Base-by-base conservation (phyloP, 2,888 invertebrate species). In the Eulithis prunata region DNA sequence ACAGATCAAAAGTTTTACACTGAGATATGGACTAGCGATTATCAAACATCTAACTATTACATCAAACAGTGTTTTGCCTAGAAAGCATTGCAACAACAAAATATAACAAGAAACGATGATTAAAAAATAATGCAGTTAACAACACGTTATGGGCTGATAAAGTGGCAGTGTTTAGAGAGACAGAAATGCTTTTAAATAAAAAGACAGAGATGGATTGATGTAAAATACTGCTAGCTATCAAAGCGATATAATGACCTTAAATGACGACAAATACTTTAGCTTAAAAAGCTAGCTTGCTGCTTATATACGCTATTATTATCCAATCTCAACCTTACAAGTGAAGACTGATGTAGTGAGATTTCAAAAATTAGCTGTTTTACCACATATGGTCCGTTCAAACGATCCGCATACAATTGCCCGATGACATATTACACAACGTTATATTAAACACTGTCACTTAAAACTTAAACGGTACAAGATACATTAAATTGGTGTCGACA, bases 1-100 rank as follows among this genome's bases (percentile, higher is more conserved):
- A 91, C 92, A 92, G 91, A 91, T 91, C 89, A 82, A 90, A 88
- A 85, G 80, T 85, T 85, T 79, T 78, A 88, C 79, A 83, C 58
- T 84, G 86, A 88, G 86, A 84, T 82, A 86, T 74, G 83, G 89
- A 91, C 92, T 91, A 91, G 91, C 90, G 86, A 86, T 77, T 77
- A 80, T 77, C 78, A 79, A 81, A 77, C 71, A 77, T 79, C 77
- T 82, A 79, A 75, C 71, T 71, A 61, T 66, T 77, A 68, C 64
- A 61, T 76, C 71, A 79, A 75, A 82, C 80, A 84, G 78, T 82
- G 74, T 78, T 73, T 79, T 81, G 81, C 76, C 84, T 87, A 90
- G 81, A 80, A 88, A 91, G 89, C 89, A 74, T 84, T 82, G 85
- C 82, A 84, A 83, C 62, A 82, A 82, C 83, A 83, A 84, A 76